These are phyloP conservation scores for Propsilocerus akamusi DNA, from an alignment of 1,140 invertebrate species.

Conservation along the genomic window DNA sequence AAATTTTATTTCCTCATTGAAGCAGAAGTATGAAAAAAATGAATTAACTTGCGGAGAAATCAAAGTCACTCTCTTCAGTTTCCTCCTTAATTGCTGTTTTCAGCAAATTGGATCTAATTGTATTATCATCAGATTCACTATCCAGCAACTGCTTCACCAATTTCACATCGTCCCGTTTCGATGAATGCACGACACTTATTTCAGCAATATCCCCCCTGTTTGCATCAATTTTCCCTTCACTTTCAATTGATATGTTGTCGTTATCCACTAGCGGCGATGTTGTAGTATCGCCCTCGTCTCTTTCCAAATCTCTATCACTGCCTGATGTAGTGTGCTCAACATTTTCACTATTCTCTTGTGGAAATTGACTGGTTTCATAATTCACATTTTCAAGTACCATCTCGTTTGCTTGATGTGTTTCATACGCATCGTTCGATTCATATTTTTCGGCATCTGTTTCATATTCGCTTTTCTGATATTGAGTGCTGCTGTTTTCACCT, in stretches of 20 bases:
- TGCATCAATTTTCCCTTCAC: neutral
- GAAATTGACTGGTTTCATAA: neutral
- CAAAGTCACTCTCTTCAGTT: neutral
- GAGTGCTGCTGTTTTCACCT: neutral
- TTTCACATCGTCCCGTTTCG: neutral
- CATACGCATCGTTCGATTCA: neutral
- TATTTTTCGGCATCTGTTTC: neutral
- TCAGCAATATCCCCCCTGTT: no score
- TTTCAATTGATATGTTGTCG: neutral
- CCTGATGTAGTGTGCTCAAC: neutral
- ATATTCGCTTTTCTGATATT: neutral
- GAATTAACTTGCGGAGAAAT: neutral
- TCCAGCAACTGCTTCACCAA: conserved; percentile 1
- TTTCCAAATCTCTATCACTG: neutral
- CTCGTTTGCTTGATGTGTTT: neutral
- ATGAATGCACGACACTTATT: neutral
- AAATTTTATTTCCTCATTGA: no score
- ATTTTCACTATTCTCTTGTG: neutral
- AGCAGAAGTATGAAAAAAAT: no score
- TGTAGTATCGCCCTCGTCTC: neutral
- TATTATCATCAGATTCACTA: neutral
- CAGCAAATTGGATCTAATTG: neutral
- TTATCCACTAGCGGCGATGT: neutral
- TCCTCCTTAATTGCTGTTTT: neutral
- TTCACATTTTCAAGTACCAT: neutral